Evolutionary conservation across 1,140 invertebrate genomes (phyloP).

Genomic region (Drosophila prosaltans): DNA sequence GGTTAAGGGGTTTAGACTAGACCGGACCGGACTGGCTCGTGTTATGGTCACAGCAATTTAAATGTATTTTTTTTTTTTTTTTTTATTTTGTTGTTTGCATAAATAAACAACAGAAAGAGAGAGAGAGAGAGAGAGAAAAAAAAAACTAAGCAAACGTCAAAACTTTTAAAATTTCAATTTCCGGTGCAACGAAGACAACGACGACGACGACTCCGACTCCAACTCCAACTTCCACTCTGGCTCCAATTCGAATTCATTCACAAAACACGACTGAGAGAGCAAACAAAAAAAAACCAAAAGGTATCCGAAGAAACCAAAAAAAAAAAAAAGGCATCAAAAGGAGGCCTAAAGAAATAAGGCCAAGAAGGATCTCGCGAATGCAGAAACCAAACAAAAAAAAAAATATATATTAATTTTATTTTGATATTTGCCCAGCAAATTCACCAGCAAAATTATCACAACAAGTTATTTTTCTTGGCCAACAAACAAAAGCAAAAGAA

Average conservation of each 20-base stretch:
- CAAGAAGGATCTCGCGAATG: background rate
- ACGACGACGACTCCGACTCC: conserved; percentile 12
- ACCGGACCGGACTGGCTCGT: conserved; percentile 47
- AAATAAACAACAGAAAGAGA: conserved; percentile 50
- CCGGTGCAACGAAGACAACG: conserved; percentile 54
- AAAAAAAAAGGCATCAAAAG: conserved; percentile 2
- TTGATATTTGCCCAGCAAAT: conserved; percentile 80
- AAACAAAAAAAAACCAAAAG: conserved; percentile 3
- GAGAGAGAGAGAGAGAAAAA: conserved; percentile 14
- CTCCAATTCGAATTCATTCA: conserved; percentile 14
- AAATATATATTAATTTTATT: conserved; percentile 69
- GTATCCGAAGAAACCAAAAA: background rate
- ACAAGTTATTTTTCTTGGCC: conserved; percentile 73
- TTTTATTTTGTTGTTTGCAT: conserved; percentile 50
- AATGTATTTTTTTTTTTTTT: conserved; percentile 40
- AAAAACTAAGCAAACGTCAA: conserved; percentile 73
- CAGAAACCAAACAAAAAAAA: conserved; percentile 48
- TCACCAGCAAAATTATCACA: conserved; percentile 73
- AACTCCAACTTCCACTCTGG: conserved; percentile 9
- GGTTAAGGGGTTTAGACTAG: conserved; percentile 5
- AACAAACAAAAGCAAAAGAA: conserved; percentile 11
- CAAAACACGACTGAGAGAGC: background rate
- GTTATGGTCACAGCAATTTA: conserved; percentile 65
- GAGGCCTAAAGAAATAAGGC: background rate
- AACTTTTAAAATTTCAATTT: conserved; percentile 81